These are phyloP conservation scores for Barbus barbus DNA, from an alignment of 2,113 vertebrate species.

Conservation along the genomic window DNA sequence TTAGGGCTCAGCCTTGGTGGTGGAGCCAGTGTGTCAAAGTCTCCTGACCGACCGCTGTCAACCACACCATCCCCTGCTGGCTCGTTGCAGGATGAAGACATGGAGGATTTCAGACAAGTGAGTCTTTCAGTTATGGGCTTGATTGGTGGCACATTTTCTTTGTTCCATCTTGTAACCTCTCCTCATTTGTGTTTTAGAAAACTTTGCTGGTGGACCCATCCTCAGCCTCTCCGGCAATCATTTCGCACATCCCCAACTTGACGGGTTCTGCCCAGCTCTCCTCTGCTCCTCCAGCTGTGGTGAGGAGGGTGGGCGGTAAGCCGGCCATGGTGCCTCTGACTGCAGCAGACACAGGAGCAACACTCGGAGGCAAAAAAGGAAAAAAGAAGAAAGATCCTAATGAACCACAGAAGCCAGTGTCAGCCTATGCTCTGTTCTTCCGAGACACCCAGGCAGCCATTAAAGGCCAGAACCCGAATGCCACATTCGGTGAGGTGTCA, in stretches of 20 bases:
- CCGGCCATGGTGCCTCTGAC: slow-evolving; percentile 64
- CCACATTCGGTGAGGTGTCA: slow-evolving; percentile 90
- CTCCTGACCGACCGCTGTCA: slow-evolving; percentile 83
- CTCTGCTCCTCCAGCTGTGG: neutral
- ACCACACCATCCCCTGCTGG: slow-evolving; percentile 83
- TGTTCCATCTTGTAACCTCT: neutral
- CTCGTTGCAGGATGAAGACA: slow-evolving; percentile 89
- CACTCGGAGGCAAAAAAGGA: slow-evolving; percentile 64
- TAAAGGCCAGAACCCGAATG: slow-evolving; percentile 91
- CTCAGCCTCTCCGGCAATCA: slow-evolving; percentile 65
- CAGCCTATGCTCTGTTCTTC: slow-evolving; percentile 91
- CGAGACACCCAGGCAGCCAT: slow-evolving; percentile 91
- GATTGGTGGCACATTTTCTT: neutral
- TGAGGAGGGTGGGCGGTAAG: slow-evolving; percentile 21
- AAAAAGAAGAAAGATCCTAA: slow-evolving; percentile 88
- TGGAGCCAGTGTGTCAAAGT: slow-evolving; percentile 74
- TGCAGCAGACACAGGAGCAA: slow-evolving; percentile 55
- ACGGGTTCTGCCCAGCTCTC: neutral
- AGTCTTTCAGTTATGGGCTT: slow-evolving; percentile 33
- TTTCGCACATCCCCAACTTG: slow-evolving; percentile 66
- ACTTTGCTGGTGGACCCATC: slow-evolving; percentile 74
- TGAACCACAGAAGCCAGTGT: slow-evolving; percentile 88
- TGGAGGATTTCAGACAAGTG: slow-evolving; percentile 86
- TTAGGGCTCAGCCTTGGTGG: slow-evolving; percentile 86
- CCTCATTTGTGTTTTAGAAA: slow-evolving; percentile 53